Percentiles rank a stretch among this genome's conserved stretches.
Conservation (phyloP, 2,888 invertebrate genomes). For the Eilema griseolum region DNA sequence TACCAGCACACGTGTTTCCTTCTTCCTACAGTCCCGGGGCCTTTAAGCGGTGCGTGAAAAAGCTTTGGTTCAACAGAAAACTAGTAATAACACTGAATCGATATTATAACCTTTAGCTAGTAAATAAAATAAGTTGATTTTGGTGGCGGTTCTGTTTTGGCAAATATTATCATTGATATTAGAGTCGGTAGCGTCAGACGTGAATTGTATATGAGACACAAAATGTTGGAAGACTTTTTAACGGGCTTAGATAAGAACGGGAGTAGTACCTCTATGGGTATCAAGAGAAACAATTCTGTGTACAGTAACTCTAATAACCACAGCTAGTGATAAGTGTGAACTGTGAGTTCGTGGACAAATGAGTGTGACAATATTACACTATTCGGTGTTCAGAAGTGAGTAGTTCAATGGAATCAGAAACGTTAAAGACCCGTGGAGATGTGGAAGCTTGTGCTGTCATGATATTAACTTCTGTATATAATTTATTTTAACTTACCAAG, state of each 20-base stretch:
- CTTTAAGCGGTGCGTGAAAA: too few species aligned
- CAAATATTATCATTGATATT: too few species aligned
- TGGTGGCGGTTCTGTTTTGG: not conserved
- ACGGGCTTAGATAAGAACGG: conserved; percentile 83
- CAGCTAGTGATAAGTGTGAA: conserved; percentile 72
- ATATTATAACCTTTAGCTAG: conserved; percentile 36
- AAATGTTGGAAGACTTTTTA: conserved; percentile 89
- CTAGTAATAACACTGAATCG: conserved; percentile 29
- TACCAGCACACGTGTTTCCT: too few species aligned
- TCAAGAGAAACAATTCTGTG: conserved; percentile 72
- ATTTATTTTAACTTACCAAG: conserved; percentile 40
- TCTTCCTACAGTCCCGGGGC: too few species aligned
- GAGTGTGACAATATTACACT: conserved; percentile 43
- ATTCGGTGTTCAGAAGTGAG: conserved; percentile 38
- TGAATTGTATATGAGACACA: too few species aligned
- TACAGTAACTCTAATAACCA: conserved; percentile 74
- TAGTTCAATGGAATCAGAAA: conserved; percentile 31
- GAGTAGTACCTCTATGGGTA: conserved; percentile 77
- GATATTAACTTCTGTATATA: conserved; percentile 49
- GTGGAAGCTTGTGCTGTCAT: conserved; percentile 38
- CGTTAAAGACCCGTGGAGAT: conserved; percentile 13
- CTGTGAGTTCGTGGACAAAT: conserved; percentile 54
- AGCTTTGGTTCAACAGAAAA: conserved; percentile 38
- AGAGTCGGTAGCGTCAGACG: too few species aligned
- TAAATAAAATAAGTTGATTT: conserved; percentile 17